A percentile compares a stretch with the other conserved stretches of the same genome.
Evolutionary conservation across 2,797 vertebrate species (phyloP).

Genomic region (Cuculus canorus): DNA sequence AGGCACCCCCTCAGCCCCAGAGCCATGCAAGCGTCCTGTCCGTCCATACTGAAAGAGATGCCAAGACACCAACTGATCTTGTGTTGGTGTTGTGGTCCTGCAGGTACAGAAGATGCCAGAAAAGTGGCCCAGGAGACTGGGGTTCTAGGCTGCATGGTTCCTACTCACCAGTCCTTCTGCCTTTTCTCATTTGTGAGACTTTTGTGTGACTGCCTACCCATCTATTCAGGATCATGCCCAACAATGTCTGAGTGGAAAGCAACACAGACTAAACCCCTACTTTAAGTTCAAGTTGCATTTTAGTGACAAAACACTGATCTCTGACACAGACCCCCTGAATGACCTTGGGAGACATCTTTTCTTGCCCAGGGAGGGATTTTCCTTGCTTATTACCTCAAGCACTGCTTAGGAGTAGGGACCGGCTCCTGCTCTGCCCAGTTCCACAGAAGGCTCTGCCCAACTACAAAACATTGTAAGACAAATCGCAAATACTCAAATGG

Average conservation of each 20-base stretch:
- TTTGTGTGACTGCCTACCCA: too few relatives aligned
- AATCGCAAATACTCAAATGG: fast-evolving
- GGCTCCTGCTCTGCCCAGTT: neutral
- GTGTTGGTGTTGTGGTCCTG: neutral
- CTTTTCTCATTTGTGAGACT: neutral
- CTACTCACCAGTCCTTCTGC: neutral
- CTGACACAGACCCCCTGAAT: fast-evolving
- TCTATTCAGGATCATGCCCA: fast-evolving
- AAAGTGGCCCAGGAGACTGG: neutral
- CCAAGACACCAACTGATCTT: neutral
- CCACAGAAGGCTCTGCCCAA: neutral
- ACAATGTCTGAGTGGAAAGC: fast-evolving
- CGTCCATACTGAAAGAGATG: neutral
- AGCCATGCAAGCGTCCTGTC: neutral
- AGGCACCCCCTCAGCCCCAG: neutral
- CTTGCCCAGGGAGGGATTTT: neutral
- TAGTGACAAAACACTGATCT: neutral
- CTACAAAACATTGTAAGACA: fast-evolving
- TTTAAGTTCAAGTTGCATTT: neutral
- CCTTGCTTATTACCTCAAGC: neutral
- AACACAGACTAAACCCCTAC: neutral
- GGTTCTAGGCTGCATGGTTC: fast-evolving
- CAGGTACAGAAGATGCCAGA: fast-evolving
- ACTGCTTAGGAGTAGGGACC: neutral
- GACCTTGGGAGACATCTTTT: neutral